phyloP scores from a whole-genome alignment of 53 echinoderm and acorn worm genomes.

The Echinometra lucunter region DNA sequence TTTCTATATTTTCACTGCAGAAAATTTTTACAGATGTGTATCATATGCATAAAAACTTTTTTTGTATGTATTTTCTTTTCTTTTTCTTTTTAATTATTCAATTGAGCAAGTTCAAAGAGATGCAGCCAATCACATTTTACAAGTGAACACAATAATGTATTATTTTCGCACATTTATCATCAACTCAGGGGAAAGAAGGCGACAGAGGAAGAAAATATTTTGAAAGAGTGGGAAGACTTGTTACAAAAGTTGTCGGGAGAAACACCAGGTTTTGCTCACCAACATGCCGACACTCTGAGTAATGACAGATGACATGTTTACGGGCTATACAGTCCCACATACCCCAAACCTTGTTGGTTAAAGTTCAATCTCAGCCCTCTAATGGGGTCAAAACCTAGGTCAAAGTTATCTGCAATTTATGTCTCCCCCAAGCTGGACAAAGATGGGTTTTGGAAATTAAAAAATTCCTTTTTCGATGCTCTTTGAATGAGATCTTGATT shows the following conservation, averaged over 20 bases:
- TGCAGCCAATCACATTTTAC: no score
- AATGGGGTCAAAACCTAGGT: conserved; percentile 38
- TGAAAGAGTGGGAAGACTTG: neutral
- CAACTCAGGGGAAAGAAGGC: neutral
- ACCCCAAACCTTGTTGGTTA: neutral
- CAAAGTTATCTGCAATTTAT: conserved; percentile 4
- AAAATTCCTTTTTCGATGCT: conserved; percentile 19
- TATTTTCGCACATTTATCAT: no score
- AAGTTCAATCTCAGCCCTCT: conserved; percentile 51
- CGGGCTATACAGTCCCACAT: conserved; percentile 23
- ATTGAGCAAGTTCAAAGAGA: no score
- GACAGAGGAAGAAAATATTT: no score
- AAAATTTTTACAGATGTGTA: no score
- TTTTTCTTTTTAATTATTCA: no score
- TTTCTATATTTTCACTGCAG: no score
- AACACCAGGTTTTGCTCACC: conserved; percentile 14
- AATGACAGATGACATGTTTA: conserved; percentile 49
- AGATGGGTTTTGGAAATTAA: conserved; percentile 27
- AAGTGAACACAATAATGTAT: no score
- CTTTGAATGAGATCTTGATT: neutral
- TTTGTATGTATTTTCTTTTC: no score
- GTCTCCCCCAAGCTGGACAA: neutral
- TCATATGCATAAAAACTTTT: no score
- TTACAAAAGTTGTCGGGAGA: neutral
- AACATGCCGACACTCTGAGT: conserved; percentile 33